phyloP scores from a whole-genome alignment of 2,888 invertebrate genomes.

The Dynastes tityus region DNA sequence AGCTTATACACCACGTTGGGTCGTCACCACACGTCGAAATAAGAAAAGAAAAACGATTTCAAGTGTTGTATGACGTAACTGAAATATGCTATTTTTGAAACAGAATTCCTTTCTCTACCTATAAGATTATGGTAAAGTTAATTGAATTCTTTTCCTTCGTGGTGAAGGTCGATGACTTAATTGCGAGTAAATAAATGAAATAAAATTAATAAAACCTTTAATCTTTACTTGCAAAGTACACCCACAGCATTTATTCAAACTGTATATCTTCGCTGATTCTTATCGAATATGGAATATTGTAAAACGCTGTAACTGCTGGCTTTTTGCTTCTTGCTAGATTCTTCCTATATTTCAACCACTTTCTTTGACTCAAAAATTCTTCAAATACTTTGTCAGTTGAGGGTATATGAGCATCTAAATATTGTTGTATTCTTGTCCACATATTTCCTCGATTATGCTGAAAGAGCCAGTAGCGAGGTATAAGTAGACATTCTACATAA shows the following conservation, averaged over 20 bases:
- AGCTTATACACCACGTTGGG: too few relatives aligned
- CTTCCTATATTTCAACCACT: conserved; percentile 74
- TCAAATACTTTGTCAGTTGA: conserved; percentile 74
- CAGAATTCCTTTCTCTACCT: too few relatives aligned
- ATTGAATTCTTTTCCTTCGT: too few relatives aligned
- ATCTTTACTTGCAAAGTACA: too few relatives aligned
- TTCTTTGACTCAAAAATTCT: conserved; percentile 73
- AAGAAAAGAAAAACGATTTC: too few relatives aligned
- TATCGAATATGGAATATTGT: conserved; percentile 57
- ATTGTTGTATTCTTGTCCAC: conserved; percentile 77
- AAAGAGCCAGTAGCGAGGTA: conserved; percentile 81
- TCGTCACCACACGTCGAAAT: too few relatives aligned
- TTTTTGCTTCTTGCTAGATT: conserved; percentile 71
- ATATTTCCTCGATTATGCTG: conserved; percentile 77
- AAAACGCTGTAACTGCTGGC: conserved; percentile 49
- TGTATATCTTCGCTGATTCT: conserved; percentile 53
- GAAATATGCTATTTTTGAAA: too few relatives aligned
- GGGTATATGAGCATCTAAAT: conserved; percentile 76
- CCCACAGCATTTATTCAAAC: conserved; percentile 3
- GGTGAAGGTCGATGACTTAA: too few relatives aligned
- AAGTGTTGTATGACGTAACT: too few relatives aligned
- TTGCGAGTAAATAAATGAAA: too few relatives aligned
- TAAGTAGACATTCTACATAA: conserved; percentile 77
- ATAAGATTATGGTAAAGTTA: too few relatives aligned
- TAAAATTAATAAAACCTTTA: too few relatives aligned